Conservation (phyloP, 2,797 vertebrate genomes). For the Crypturellus tataupa region DNA sequence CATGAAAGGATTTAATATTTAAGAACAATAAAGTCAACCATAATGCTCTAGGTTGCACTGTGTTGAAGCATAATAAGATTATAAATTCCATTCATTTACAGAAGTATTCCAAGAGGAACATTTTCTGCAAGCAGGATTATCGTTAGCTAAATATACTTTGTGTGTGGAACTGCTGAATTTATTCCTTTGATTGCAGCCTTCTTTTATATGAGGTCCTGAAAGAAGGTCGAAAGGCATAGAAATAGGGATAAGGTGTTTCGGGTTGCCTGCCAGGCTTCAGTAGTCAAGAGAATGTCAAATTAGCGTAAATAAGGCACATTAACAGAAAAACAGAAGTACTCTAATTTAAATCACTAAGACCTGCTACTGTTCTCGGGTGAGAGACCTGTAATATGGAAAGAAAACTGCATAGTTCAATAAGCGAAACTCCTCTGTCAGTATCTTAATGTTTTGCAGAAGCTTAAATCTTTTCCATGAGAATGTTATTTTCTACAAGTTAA, state of each 20-base stretch:
- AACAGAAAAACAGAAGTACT: background rate
- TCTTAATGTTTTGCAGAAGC: background rate
- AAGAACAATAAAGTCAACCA: constrained; percentile 46
- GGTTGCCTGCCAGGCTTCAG: background rate
- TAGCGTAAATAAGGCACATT: background rate
- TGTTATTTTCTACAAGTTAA: background rate
- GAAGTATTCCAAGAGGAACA: constrained; percentile 35
- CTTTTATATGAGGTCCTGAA: constrained; percentile 17
- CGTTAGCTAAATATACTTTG: constrained; percentile 53
- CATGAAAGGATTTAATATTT: constrained; percentile 11
- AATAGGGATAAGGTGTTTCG: background rate
- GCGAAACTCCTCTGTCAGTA: background rate
- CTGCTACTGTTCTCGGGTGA: background rate
- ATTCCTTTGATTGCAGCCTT: constrained; percentile 55
- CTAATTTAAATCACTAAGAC: background rate
- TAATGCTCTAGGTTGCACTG: background rate
- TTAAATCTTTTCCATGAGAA: background rate
- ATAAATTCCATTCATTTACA: constrained; percentile 68
- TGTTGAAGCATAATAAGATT: constrained; percentile 68
- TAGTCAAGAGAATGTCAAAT: background rate
- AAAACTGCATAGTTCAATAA: background rate
- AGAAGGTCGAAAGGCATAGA: constrained; percentile 26
- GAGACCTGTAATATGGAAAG: background rate
- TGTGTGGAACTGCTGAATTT: constrained; percentile 53
- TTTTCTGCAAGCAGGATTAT: constrained; percentile 65